Conservation (phyloP, 2,113 vertebrate genomes). For the Tyrannus savana region DNA sequence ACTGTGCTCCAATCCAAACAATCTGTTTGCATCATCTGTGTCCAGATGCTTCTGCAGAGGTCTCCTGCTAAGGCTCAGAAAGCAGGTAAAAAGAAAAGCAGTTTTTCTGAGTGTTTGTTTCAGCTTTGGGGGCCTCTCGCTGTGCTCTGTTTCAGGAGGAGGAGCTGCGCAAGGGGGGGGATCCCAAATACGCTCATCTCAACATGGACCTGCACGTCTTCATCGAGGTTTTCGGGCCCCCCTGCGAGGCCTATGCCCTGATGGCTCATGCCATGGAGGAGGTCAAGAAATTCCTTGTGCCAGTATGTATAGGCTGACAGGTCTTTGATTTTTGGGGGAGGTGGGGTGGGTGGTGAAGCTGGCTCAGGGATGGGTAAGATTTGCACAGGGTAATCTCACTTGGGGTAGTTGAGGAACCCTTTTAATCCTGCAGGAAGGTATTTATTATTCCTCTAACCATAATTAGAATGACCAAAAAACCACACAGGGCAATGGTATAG, state of each 20-base stretch:
- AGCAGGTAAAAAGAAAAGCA: background rate
- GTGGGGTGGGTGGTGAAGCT: background rate
- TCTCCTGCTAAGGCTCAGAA: background rate
- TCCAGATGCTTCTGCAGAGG: background rate
- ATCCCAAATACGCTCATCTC: slow-evolving; percentile 94
- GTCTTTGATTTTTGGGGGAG: background rate
- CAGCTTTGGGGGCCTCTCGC: background rate
- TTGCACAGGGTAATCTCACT: background rate
- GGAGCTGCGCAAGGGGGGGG: slow-evolving; percentile 90
- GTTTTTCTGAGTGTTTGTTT: background rate
- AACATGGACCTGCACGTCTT: slow-evolving; percentile 95
- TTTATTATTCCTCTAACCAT: background rate
- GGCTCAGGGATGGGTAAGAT: background rate
- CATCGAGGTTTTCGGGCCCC: slow-evolving; percentile 94
- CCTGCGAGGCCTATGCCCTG: slow-evolving; percentile 92
- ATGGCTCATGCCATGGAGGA: slow-evolving; percentile 99
- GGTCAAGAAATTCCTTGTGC: slow-evolving; percentile 97
- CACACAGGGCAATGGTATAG: accelerated
- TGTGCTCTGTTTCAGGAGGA: slow-evolving; percentile 83
- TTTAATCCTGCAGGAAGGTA: background rate
- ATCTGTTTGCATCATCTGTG: background rate
- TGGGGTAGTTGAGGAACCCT: background rate
- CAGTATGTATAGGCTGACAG: slow-evolving; percentile 73
- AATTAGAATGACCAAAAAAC: background rate
- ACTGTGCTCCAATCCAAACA: background rate